Base-by-base conservation (phyloP, 1,140 invertebrate genomes). In the Cylas formicarius region DNA sequence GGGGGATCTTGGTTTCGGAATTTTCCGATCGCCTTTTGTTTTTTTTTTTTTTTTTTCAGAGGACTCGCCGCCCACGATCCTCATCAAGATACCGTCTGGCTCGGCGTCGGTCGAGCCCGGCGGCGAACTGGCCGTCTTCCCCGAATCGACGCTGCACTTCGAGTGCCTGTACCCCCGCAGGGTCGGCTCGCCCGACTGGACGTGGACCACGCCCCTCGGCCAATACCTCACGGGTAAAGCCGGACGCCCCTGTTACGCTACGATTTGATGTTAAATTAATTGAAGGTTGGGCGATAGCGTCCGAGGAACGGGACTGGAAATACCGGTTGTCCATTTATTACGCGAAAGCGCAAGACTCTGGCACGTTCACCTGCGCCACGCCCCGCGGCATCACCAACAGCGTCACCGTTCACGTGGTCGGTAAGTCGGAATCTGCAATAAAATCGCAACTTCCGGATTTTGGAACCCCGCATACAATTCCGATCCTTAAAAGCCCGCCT, bases 241-340 rank as follows among this genome's bases (percentile, higher is more conserved):
- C 36, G 16, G 28, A 29, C 32, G 8, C 17, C 2, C n/a, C 0
- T 7, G 21, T 33, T 8, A 8, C 18, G 14, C 8, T 5, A 33
- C 20, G 5, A 35, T 43, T 39, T 28, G 7, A 11, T 13, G 4
- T 29, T 7, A 16, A 53, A 22, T 38, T 37, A n/a, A n/a, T 69
- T 71, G 7, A 62, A 86, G 87, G 80, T 23, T 90, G 86, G 86
- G 82, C 84, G 0, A 78, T 82, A 3, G 74, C 79, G 11, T 68
- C 78, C 2, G 80, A 84, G 21, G 85, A 88, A 67, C 74, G 79
- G 46, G 79, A 85, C 35, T 81, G 81, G 65, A 83, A 86, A 57
- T 91, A 87, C 68, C 74, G 86, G 21, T 67, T 91, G 35, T 86
- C 82, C 48, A 81, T 91, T 61, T 84, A 81, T 63, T 87, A 88